phyloP scores from a whole-genome alignment of 1,140 invertebrate genomes.

The Anadara kagoshimensis region DNA sequence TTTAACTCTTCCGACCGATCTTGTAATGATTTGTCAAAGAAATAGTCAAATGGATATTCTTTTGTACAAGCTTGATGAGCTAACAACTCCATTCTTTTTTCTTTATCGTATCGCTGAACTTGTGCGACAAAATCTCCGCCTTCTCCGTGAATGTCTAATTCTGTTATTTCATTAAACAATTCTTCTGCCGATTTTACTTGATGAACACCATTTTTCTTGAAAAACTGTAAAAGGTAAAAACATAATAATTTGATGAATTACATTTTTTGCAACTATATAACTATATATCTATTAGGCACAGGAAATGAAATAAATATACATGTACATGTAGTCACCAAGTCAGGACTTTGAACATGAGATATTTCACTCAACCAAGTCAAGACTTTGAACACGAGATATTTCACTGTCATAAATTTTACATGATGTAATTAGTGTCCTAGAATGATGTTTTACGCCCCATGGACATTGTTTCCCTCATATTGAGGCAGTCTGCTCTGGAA shows the following conservation, averaged over 20 bases:
- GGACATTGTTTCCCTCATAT: no score
- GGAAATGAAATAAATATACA: no score
- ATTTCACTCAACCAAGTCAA: no score
- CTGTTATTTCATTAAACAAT: slow-evolving; percentile 83
- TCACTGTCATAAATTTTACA: no score
- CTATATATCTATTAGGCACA: no score
- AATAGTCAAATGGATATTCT: slow-evolving; percentile 68
- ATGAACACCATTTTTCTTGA: slow-evolving; percentile 80
- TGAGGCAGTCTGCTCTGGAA: no score
- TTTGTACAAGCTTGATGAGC: slow-evolving; percentile 43
- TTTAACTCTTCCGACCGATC: slow-evolving; percentile 29
- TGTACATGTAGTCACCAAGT: no score
- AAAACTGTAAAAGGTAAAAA: slow-evolving; percentile 79
- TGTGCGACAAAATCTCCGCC: slow-evolving; percentile 66
- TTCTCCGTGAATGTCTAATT: slow-evolving; percentile 73
- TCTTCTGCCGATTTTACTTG: slow-evolving; percentile 80
- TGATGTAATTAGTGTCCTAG: no score
- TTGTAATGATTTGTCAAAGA: slow-evolving; percentile 61
- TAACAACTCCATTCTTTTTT: slow-evolving; percentile 50
- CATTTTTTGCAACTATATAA: no score
- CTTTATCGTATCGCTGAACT: slow-evolving; percentile 61
- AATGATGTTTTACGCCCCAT: no score
- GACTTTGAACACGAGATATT: no score
- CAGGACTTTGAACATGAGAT: no score
- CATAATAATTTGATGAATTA: not conserved